Percentiles rank a stretch among this genome's conserved stretches.
phyloP scores from a whole-genome alignment of 64 coral and sea anemone species.

The Astreopora myriophthalma region DNA sequence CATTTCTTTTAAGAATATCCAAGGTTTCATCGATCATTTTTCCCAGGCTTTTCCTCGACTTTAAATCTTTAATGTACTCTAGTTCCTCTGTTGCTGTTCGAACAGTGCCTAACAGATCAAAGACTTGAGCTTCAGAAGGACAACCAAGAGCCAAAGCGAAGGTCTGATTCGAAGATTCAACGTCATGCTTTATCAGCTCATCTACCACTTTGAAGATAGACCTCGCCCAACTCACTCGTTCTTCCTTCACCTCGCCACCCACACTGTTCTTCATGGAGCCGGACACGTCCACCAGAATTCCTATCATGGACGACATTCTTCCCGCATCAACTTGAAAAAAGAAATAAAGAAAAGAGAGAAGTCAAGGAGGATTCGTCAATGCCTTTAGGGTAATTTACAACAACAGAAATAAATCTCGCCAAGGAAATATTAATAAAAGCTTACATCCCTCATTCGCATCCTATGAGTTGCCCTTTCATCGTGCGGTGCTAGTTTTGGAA shows the following conservation, averaged over 20 bases:
- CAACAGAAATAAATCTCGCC: too few species aligned
- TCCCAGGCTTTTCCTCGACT: not conserved
- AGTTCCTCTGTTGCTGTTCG: not conserved
- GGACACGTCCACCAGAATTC: slow-evolving; percentile 41
- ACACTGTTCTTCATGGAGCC: slow-evolving; percentile 17
- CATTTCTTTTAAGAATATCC: too few species aligned
- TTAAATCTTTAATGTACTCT: not conserved
- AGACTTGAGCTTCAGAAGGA: not conserved
- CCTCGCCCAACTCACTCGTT: not conserved
- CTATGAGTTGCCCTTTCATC: too few species aligned
- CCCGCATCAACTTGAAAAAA: too few species aligned
- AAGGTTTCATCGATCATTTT: too few species aligned
- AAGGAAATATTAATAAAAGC: too few species aligned
- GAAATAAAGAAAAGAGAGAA: too few species aligned
- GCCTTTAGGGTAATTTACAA: too few species aligned
- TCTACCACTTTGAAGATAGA: slow-evolving; percentile 58
- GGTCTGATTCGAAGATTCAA: not conserved
- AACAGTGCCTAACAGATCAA: slow-evolving; percentile 5
- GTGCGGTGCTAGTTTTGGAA: too few species aligned
- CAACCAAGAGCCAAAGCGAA: slow-evolving; percentile 38
- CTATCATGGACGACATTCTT: not conserved
- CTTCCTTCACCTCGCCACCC: not conserved
- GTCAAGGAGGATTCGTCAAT: too few species aligned
- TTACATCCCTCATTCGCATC: too few species aligned
- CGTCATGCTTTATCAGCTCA: slow-evolving; percentile 33